Evolutionary conservation across 2,113 vertebrate species (phyloP).

Genomic region (Bettongia penicillata): DNA sequence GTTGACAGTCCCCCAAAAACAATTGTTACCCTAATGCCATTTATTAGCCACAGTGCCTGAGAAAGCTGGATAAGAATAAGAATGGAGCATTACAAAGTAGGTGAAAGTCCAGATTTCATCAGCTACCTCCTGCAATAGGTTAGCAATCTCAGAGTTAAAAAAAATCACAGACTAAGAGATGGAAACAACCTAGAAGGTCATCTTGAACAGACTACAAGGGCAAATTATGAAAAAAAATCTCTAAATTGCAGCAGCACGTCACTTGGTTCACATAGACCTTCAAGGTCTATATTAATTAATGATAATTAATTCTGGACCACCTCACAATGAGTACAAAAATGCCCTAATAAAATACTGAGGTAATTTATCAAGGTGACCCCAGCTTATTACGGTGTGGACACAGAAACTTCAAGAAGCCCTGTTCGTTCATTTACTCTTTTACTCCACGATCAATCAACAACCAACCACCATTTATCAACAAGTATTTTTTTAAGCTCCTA

Average conservation of each 20-base stretch:
- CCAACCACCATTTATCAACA: background rate
- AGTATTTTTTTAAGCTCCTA: background rate
- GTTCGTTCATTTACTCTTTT: background rate
- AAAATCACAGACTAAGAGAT: no score
- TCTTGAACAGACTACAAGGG: no score
- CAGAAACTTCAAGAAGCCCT: background rate
- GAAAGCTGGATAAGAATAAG: background rate
- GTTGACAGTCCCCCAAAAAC: background rate
- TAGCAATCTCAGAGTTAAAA: no score
- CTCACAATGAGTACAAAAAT: background rate
- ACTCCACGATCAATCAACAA: background rate
- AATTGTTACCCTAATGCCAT: background rate
- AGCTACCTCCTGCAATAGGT: no score
- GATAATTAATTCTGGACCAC: background rate
- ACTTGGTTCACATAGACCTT: background rate
- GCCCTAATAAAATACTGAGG: background rate
- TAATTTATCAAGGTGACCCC: background rate
- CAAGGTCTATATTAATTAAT: background rate
- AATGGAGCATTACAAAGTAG: background rate
- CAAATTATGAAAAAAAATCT: background rate
- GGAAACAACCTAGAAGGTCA: no score
- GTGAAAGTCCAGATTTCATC: no score
- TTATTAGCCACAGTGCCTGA: background rate
- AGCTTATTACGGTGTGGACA: background rate
- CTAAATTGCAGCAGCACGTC: background rate